Evolutionary conservation across 2,888 invertebrate genomes (phyloP), one percentile per base, ranked within the genome.

Genomic region (Nymphalis urticae): DNA sequence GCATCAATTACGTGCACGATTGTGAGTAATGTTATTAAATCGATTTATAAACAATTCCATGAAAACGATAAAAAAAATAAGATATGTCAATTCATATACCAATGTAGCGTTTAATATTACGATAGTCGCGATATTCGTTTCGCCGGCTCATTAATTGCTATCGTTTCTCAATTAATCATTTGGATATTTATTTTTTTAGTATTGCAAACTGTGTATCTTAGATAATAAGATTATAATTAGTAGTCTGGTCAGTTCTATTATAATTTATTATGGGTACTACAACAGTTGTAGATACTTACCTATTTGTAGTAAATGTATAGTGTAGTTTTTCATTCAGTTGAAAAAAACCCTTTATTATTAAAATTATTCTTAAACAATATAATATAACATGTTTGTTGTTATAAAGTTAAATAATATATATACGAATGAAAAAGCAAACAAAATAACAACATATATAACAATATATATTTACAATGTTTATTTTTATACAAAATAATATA

Each of bases 1-100:
- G 59, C 65, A 68, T 69, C 64, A 64, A 64, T 67, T 64, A 66
- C 42, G 62, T 62, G 50, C 59, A 54, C 48, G 62, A 67, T 69
- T 62, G 47, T 62, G n/a, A 50, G 48, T 60, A 61, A 61, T 64
- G 42, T 68, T 65, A 63, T 59, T 24, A 54, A 65, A 65, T 21
- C 59, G 58, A 68, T 68, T 54, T 36, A 50, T 56, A 63, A 63
- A 67, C 53, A 66, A 61, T 66, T 66, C 27, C 17, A 48, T 53
- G 47, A 10, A 60, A 7, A 16, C 8, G 61, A 66, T 60, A 61
- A 66, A 53, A 53, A 66, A 27, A 54, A 24, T 16, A 24, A 32
- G 17, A 17, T 24, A 24, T 5, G 27, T 16, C 53, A 24, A 32
- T 56, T 6, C 54, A 17, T 13, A 32, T 56, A 24, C 10, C 5